Percentiles rank a stretch among this genome's conserved stretches.
Evolutionary conservation across 2,888 invertebrate genomes (phyloP).

Genomic region (Acrobeloides nanus): DNA sequence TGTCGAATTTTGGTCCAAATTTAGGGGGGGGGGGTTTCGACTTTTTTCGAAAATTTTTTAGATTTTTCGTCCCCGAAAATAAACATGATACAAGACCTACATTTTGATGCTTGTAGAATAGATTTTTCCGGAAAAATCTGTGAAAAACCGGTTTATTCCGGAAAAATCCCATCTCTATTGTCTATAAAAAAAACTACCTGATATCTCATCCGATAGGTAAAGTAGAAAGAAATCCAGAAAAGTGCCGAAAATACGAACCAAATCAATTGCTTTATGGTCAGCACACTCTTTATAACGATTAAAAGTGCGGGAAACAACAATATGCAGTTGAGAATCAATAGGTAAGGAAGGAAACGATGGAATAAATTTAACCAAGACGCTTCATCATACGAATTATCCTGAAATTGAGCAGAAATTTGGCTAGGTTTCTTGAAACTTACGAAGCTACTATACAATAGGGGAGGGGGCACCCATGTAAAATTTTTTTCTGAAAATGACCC

Average conservation of each 20-base stretch:
- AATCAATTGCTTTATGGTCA: background rate
- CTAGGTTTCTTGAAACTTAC: background rate
- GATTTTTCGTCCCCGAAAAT: too few relatives aligned
- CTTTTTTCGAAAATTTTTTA: too few relatives aligned
- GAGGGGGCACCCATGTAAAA: too few relatives aligned
- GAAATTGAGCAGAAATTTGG: conserved; percentile 1
- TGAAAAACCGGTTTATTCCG: too few relatives aligned
- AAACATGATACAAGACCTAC: too few relatives aligned
- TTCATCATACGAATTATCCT: conserved; percentile 10
- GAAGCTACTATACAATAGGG: too few relatives aligned
- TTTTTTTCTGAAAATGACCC: too few relatives aligned
- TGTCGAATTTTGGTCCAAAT: too few relatives aligned
- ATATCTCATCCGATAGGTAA: conserved; percentile 23
- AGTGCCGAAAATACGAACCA: background rate
- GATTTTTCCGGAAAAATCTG: too few relatives aligned
- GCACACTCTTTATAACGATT: conserved; percentile 1
- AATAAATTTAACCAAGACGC: conserved; percentile 12
- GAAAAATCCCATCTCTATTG: too few relatives aligned
- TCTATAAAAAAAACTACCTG: conserved; percentile 15
- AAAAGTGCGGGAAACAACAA: conserved; percentile 13
- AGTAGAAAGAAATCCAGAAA: conserved; percentile 14
- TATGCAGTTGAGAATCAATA: conserved; percentile 17
- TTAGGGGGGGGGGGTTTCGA: too few relatives aligned
- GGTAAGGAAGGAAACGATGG: conserved; percentile 12
- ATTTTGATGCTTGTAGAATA: too few relatives aligned